phyloP scores from a whole-genome alignment of 2,797 vertebrate species.

The Cuniculus paca region DNA sequence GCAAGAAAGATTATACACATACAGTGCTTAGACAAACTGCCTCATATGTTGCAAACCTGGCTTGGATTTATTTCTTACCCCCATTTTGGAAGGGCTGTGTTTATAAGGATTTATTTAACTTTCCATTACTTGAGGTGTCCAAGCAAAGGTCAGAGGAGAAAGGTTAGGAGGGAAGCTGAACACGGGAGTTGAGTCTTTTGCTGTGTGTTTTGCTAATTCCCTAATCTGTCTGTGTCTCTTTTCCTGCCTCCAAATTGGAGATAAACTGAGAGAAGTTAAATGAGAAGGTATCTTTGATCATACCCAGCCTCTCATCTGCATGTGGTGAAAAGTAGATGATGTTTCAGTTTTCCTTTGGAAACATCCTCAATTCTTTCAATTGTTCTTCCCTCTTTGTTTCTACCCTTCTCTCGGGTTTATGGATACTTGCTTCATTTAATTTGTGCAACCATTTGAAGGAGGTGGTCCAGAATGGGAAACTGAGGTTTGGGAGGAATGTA shows the following conservation, averaged over 20 bases:
- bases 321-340: neutral
- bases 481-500: neutral
- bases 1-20: neutral
- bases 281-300: neutral
- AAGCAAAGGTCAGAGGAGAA: neutral
- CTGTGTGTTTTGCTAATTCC: neutral
- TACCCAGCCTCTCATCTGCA: neutral
- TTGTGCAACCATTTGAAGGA: neutral
- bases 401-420: neutral
- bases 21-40: neutral
- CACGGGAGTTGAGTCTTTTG: neutral
- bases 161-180: neutral
- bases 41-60: neutral
- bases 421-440: neutral
- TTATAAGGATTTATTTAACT: neutral
- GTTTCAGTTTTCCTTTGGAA: neutral
- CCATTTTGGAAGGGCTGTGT: neutral
- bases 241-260: neutral
- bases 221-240: constrained; percentile 10
- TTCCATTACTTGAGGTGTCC: neutral
- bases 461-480: neutral
- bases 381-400: neutral
- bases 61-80: neutral
- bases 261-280: neutral
- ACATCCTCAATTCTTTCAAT: neutral